phyloP scores from a whole-genome alignment of 2,888 invertebrate species.

The Anarsia innoxiella region DNA sequence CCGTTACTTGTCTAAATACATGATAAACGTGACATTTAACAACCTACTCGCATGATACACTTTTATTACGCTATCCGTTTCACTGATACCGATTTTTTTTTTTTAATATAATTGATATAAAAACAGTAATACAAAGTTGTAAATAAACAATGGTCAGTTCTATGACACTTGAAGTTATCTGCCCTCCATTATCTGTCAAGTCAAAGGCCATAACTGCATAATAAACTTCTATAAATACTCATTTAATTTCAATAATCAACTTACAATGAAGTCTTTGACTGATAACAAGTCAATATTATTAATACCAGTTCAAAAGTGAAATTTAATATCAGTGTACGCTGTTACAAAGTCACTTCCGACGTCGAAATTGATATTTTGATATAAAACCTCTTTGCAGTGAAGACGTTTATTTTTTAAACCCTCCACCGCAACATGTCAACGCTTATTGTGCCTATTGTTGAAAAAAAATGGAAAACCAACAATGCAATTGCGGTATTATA shows the following conservation, averaged over 20 bases:
- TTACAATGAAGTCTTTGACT: slow-evolving; percentile 66
- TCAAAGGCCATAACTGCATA: slow-evolving; percentile 43
- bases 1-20: slow-evolving; percentile 51
- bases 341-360: slow-evolving; percentile 57
- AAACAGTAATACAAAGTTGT: slow-evolving; percentile 37
- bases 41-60: slow-evolving; percentile 46
- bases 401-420: slow-evolving; percentile 55
- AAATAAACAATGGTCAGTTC: slow-evolving; percentile 61
- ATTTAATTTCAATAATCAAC: slow-evolving; percentile 69
- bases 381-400: slow-evolving; percentile 33
- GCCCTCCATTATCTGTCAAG: slow-evolving; percentile 37
- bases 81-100: slow-evolving; percentile 39
- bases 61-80: slow-evolving; percentile 42
- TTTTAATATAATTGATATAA: too few species aligned
- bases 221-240: slow-evolving; percentile 61
- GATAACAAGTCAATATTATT: slow-evolving; percentile 53
- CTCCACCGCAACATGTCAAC: slow-evolving; percentile 65
- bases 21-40: slow-evolving; percentile 60
- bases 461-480: slow-evolving; percentile 45
- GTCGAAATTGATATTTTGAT: slow-evolving; percentile 28
- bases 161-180: slow-evolving; percentile 43
- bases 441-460: slow-evolving; percentile 58
- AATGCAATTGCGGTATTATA: slow-evolving; percentile 62
- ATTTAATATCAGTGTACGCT: slow-evolving; percentile 41
- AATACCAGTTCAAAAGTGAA: slow-evolving; percentile 41